Evolutionary conservation across 1,140 invertebrate genomes (phyloP).

Genomic region (Vollenhovia emeryi): DNA sequence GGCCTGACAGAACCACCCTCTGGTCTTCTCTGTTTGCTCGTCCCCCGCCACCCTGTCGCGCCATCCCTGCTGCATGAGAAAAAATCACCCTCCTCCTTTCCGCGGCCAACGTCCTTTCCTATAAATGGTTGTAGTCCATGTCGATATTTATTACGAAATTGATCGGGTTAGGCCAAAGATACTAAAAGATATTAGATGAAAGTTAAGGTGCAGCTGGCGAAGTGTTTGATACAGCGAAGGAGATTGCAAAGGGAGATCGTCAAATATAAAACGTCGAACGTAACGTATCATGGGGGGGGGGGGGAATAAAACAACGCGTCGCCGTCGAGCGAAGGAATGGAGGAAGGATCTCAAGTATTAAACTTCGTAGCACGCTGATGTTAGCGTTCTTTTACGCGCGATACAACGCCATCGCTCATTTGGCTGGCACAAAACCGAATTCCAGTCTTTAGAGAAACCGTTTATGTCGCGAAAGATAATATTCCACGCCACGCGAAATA

Average conservation of each 20-base stretch:
- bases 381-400: conserved; percentile 13
- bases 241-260: background rate
- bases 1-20: conserved; percentile 71
- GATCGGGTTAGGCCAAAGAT: background rate
- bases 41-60: conserved; percentile 1
- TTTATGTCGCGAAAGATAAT: background rate
- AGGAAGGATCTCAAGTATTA: conserved; percentile 3
- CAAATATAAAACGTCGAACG: background rate
- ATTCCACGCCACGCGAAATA: background rate
- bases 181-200: background rate
- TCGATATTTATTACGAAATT: conserved; percentile 67
- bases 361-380: background rate
- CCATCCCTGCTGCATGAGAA: conserved; percentile 56
- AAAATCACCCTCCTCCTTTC: conserved; percentile 39
- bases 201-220: background rate
- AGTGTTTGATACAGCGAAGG: conserved; percentile 8
- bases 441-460: background rate
- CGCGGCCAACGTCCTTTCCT: conserved; percentile 11
- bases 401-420: background rate
- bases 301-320: background rate
- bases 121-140: conserved; percentile 55
- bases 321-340: background rate
- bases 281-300: background rate
- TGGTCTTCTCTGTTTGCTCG: conserved; percentile 35
- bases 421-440: background rate